These are phyloP conservation scores for Platycercus adscitus DNA, from an alignment of 2,113 vertebrate species.

Conservation along the genomic window DNA sequence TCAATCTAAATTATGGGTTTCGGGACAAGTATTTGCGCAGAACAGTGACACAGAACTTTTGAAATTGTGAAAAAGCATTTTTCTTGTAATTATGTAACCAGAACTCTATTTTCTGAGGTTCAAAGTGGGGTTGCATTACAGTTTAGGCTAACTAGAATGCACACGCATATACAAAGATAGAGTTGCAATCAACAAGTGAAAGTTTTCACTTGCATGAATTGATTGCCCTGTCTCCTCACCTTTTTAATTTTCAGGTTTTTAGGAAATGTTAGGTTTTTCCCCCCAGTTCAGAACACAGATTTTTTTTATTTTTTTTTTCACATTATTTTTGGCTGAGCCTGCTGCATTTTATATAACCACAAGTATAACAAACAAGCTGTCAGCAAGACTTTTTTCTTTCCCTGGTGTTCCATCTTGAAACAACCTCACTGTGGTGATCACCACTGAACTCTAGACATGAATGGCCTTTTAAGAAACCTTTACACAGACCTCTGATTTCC, in stretches of 20 bases:
- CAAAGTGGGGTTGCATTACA: background rate
- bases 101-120: background rate
- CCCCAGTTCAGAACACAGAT: background rate
- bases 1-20: background rate
- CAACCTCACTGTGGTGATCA: background rate
- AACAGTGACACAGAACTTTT: background rate
- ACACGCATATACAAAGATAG: background rate
- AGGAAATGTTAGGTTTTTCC: background rate
- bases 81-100: background rate
- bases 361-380: background rate
- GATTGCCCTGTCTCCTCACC: background rate
- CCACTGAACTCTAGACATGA: fast-evolving
- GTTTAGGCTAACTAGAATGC: background rate
- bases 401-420: background rate
- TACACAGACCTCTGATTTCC: background rate
- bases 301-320: background rate
- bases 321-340: background rate
- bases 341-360: background rate
- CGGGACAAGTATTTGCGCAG: background rate
- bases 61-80: slow-evolving; percentile 2
- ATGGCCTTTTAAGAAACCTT: background rate
- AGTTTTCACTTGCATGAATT: background rate
- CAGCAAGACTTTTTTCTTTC: background rate
- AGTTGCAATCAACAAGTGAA: background rate
- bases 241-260: background rate